Evolutionary conservation across 1,140 invertebrate genomes (phyloP), one percentile per base, ranked within the genome.

Genomic region (Batillaria attramentaria): DNA sequence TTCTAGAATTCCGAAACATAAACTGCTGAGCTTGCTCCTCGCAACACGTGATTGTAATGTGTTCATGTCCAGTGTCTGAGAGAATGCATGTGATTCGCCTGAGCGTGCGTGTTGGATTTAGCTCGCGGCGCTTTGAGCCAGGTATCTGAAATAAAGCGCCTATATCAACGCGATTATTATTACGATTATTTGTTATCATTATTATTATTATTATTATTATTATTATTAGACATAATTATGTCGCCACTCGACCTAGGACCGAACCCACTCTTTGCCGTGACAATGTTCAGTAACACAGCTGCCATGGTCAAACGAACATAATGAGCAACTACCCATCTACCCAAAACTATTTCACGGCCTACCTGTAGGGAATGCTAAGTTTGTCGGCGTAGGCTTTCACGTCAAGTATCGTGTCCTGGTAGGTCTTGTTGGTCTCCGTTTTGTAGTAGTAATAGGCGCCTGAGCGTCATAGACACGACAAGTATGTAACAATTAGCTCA

Each of bases 371-470:
- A 73, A 87, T 82, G 20, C 69, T 75, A 5, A 43, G 69, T 33
- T 72, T 39, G 24, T 81, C 62, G 18, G 72, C 74, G 43, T 85
- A 82, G 41, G 24, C 68, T 46, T 57, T 78, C 4, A 82, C 72
- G 41, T 85, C 83, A 4, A 83, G n/a, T 31, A 87, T 77, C 1
- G 86, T 87, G 41, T 82, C 80, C 70, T 87, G 81, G 46, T 87
- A 87, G 31, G 60, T 86, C 74, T 84, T 84, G 57, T 80, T 65
- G 8, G 46, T 50, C 46, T 87, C 86, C 16, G 84, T 86, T 10
- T 84, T 76, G 78, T 86, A 87, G 65, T 86, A 87, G 42, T 87
- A 87, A 69, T 85, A 87, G 16, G 84, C 86, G 16, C 86, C 85
- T 87, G 73, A 2, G 50, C n/a, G n/a, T n/a, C n/a, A n/a, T n/a